Base-by-base conservation (phyloP, 2,888 invertebrate genomes). In the Crocallis elinguaria region DNA sequence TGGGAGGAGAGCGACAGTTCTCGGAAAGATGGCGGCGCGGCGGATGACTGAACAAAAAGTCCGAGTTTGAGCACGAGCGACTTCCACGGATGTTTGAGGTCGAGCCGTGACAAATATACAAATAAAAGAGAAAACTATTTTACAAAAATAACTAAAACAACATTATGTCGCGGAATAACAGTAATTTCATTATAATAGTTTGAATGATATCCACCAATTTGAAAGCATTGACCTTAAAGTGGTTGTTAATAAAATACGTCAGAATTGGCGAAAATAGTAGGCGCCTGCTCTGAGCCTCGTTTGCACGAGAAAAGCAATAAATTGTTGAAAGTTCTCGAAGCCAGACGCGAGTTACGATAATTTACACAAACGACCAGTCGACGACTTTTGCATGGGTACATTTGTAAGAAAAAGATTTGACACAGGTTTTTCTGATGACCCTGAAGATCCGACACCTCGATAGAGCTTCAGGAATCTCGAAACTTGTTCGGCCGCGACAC, bases 41-140 rank as follows among this genome's bases (percentile, higher is more conserved):
- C 48, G 48, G 62, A 65, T 63, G 62, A 61, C 16, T 16, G 59
- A 60, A 61, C 79, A 84, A 86, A 84, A 85, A 85, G 77, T 76
- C 44, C 70, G 71, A 73, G 74, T 70, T 65, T 70, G 74, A 76
- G 81, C 86, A 83, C 87, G 85, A 82, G 85, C 80, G 78, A 55
- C 55, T 66, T 69, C 69, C 51, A 64, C 67, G 71, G 73, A 76
- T 74, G 69, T 76, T 82, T 76, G 62, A 69, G 73, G 72, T 56
- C 62, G 49, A 49, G 72, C 71, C 76, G 69, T 73, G 70, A 76
- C 74, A 74, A 71, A 75, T 68, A 72, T 68, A 66, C 60, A 65
- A 66, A 52, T 48, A 71, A 59, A 61, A 60, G 63, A 62, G 60
- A 25, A 14, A 49, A 12, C 32, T 37, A 38, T 30, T 37, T 23